These are phyloP conservation scores for Sitta carolinensis DNA, from an alignment of 2,797 vertebrate species.

Conservation along the genomic window DNA sequence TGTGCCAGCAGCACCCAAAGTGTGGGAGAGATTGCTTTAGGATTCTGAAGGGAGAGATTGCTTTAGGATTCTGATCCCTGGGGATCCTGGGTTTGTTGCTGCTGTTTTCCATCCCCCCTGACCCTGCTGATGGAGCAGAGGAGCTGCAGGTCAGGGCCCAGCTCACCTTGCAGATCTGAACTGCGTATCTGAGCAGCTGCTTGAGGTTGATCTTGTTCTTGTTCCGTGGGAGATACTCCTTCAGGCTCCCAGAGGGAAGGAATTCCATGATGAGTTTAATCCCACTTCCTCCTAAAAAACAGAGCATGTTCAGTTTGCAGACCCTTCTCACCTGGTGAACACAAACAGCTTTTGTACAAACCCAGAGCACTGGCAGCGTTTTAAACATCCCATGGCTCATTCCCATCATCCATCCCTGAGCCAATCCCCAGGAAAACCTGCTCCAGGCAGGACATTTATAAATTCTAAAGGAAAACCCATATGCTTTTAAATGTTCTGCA, in stretches of 20 bases:
- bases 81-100: background rate
- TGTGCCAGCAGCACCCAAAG: background rate
- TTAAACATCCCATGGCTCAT: fast-evolving
- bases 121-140: background rate
- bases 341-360: background rate
- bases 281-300: constrained; percentile 84
- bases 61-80: background rate
- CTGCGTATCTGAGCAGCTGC: constrained; percentile 87
- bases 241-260: constrained; percentile 93
- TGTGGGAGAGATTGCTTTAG: fast-evolving
- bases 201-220: constrained; percentile 85
- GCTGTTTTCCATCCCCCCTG: background rate
- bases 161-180: constrained; percentile 93
- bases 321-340: background rate
- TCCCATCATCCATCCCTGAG: background rate
- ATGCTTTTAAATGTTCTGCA: background rate
- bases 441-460: background rate
- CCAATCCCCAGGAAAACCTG: background rate
- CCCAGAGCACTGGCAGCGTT: fast-evolving
- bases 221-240: constrained; percentile 92
- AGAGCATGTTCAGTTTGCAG: background rate
- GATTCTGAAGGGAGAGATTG: background rate
- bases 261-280: constrained; percentile 99
- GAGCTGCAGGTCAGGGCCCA: background rate
- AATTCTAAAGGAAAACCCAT: background rate